phyloP scores from a whole-genome alignment of 2,113 vertebrate genomes.

The Sarotherodon lohbergeri region DNA sequence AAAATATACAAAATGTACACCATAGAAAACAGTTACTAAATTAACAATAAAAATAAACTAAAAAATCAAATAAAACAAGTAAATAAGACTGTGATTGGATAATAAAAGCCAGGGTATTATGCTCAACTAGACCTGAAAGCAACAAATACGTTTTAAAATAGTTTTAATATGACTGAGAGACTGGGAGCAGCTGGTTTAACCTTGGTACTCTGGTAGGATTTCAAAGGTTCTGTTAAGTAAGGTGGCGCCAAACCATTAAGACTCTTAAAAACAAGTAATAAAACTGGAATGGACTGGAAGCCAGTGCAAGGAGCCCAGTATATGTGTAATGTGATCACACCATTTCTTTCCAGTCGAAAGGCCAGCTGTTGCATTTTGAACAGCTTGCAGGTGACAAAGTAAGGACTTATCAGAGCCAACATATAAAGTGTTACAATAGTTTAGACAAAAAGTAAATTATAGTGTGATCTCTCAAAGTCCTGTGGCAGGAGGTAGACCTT shows the following conservation, averaged over 20 bases:
- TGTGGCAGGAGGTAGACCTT: not conserved
- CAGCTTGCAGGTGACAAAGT: not conserved
- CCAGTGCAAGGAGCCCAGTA: not conserved
- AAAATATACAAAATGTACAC: not conserved
- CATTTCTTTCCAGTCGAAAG: not conserved
- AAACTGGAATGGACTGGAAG: not conserved
- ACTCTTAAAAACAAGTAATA: not conserved
- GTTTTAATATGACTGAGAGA: not conserved
- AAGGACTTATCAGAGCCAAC: not conserved
- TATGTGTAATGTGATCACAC: not conserved
- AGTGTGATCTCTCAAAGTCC: not conserved
- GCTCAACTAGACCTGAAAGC: not conserved
- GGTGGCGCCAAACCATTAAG: not conserved
- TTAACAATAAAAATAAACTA: not conserved
- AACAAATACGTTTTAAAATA: not conserved
- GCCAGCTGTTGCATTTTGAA: not conserved
- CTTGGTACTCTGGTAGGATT: not conserved
- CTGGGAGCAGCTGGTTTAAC: not conserved
- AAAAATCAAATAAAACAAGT: not conserved
- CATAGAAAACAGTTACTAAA: not conserved
- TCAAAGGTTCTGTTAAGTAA: not conserved
- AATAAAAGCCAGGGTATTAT: not conserved
- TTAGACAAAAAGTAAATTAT: not conserved
- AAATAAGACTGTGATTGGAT: not conserved
- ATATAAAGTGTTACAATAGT: not conserved